Base-by-base conservation (phyloP, 2,797 vertebrate species). In the Botia kubotai region DNA sequence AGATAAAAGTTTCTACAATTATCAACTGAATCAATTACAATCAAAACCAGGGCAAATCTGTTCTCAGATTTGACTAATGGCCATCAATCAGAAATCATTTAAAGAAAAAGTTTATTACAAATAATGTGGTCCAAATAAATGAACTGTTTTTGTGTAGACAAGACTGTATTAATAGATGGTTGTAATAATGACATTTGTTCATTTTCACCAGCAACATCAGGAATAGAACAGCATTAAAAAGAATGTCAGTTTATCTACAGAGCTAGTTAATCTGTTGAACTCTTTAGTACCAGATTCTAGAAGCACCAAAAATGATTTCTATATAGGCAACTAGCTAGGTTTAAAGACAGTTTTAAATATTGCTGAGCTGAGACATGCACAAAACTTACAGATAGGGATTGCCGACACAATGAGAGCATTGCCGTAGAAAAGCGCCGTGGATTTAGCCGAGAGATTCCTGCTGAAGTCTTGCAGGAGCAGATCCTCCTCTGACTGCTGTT, bases 341-440 rank as follows among this genome's bases (percentile, higher is more conserved):
- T 57, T 57, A 2, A n/a, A 57, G 53, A 19, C 53, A 21, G 53
- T 57, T 55, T 10, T 7, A 57, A 19, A 21, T 8, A 57, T 10
- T 21, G 55, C 12, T 3, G 21, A 58, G 8, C 63, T 13, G 33
- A 2, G 16, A 2, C 7, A 21, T 33, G 36, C 39, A 43, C 39
- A 10, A 8, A 29, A 94, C 98, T 97, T 90, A 99, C 97, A 99
- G 89, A 99, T 98, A 0, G 98, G 98, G 81, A 99, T 98, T 46
- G 98, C 97, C 2, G 97, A 98, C 17, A 99, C 97, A 86, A 98
- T 98, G 84, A 99, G 97, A 0, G 98, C 97, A 74, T 98, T 99
- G 39, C 97, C 97, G 88, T 97, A 99, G 78, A 99, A 99, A 0
- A 99, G 93, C 4, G 97, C 97, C 0, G 96, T 96, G 21, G 98